These are phyloP conservation scores for Cosmopolites sordidus DNA, from an alignment of 2,888 invertebrate genomes.

Conservation along the genomic window DNA sequence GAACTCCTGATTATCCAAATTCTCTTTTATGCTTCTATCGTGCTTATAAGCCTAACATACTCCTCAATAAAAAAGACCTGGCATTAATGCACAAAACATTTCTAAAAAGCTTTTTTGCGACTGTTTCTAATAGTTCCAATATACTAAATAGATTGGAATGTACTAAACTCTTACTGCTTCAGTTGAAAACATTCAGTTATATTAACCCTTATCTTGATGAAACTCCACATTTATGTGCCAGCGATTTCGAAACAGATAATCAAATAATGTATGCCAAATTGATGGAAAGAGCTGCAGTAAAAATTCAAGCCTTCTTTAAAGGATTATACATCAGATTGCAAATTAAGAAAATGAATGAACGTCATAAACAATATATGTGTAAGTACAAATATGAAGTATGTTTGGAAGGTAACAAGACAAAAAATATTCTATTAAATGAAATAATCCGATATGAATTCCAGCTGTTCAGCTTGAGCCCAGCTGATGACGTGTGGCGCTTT, in stretches of 20 bases:
- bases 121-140: constrained; percentile 8
- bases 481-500: too few relatives aligned
- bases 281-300: constrained; percentile 35
- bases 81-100: constrained; percentile 26
- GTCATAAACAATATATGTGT: constrained; percentile 30
- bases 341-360: constrained; percentile 30
- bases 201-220: constrained; percentile 18
- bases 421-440: too few relatives aligned
- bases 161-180: constrained; percentile 9
- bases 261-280: constrained; percentile 33
- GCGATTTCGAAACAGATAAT: constrained; percentile 13
- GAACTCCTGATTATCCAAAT: constrained; percentile 32
- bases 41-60: constrained; percentile 34
- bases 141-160: constrained; percentile 3
- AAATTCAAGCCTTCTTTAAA: constrained; percentile 40
- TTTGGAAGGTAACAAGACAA: too few relatives aligned
- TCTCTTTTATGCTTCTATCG: constrained; percentile 33
- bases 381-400: too few relatives aligned
- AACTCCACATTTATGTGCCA: constrained; percentile 12
- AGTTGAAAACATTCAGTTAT: constrained; percentile 22
- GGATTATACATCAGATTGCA: constrained; percentile 34
- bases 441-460: too few relatives aligned
- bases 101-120: constrained; percentile 18
- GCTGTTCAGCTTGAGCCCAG: too few relatives aligned
- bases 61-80: constrained; percentile 26